Evolutionary conservation across 1,140 invertebrate species (phyloP).

Genomic region (Bombus terrestris): DNA sequence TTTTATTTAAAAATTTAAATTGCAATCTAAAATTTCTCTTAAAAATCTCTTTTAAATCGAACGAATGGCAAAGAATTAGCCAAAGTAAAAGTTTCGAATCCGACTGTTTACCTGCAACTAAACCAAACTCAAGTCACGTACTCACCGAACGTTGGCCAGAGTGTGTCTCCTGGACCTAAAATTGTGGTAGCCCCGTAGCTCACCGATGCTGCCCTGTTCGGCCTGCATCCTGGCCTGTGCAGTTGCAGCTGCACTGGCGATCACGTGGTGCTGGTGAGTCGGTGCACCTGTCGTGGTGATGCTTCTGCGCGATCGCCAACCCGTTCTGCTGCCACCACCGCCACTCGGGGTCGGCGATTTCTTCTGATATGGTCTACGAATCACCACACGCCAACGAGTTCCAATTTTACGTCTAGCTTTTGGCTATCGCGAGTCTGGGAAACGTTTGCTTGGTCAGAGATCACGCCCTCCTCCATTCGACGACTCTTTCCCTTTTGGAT

Average conservation of each 20-base stretch:
- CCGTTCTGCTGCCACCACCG: conserved; percentile 76
- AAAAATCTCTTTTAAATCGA: too few relatives aligned
- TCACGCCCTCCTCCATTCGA: neutral
- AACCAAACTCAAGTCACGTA: conserved; percentile 47
- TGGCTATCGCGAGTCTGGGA: too few relatives aligned
- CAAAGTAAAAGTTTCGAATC: too few relatives aligned
- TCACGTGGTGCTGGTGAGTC: conserved; percentile 80
- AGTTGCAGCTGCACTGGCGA: conserved; percentile 77
- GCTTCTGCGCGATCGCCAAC: conserved; percentile 81
- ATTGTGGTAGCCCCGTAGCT: conserved; percentile 93
- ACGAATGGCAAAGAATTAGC: too few relatives aligned
- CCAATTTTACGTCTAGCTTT: neutral
- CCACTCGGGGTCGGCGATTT: conserved; percentile 81
- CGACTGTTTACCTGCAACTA: too few relatives aligned
- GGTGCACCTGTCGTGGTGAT: conserved; percentile 80
- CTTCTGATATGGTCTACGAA: conserved; percentile 80
- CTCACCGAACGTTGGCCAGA: conserved; percentile 94
- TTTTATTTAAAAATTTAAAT: too few relatives aligned
- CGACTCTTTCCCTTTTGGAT: neutral
- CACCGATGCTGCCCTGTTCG: conserved; percentile 93
- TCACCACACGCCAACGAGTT: neutral
- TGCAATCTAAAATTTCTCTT: too few relatives aligned
- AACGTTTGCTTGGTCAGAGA: neutral
- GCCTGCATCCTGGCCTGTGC: conserved; percentile 90
- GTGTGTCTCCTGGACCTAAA: conserved; percentile 92